These are phyloP conservation scores for Phaetusa simplex DNA, from an alignment of 2,113 vertebrate genomes.

Conservation along the genomic window DNA sequence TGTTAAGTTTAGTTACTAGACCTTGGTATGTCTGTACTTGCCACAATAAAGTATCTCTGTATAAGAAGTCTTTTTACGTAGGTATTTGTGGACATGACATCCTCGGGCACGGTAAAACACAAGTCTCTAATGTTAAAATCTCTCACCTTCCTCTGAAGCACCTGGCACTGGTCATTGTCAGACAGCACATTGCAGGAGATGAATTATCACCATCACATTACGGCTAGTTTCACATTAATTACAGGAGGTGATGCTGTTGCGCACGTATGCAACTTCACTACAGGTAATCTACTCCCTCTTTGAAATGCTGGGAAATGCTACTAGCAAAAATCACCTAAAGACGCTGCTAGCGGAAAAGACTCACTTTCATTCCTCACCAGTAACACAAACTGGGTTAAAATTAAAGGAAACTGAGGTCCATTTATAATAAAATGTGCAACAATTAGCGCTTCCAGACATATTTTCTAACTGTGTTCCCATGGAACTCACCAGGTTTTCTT, in stretches of 20 bases:
- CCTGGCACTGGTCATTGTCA: background rate
- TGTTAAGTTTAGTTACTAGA: background rate
- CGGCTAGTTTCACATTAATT: background rate
- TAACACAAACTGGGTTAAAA: background rate
- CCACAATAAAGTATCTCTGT: background rate
- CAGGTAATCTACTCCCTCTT: background rate
- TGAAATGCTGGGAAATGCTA: background rate
- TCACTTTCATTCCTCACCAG: background rate
- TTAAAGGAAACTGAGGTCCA: background rate
- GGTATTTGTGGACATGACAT: background rate
- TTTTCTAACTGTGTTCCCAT: background rate
- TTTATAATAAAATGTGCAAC: background rate
- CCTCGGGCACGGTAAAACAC: background rate
- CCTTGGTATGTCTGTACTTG: background rate
- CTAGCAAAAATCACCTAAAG: background rate
- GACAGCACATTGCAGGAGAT: background rate
- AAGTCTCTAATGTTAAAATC: background rate
- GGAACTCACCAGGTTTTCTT: background rate
- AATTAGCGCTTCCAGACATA: background rate
- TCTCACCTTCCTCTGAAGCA: background rate
- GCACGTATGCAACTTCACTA: background rate
- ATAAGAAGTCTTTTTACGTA: background rate
- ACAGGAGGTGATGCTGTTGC: background rate
- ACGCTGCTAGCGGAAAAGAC: background rate
- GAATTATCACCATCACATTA: background rate